A percentile compares a stretch with the other conserved stretches of the same genome.
These are phyloP conservation scores for Argya squamiceps DNA, from an alignment of 2,797 vertebrate species.

Conservation along the genomic window DNA sequence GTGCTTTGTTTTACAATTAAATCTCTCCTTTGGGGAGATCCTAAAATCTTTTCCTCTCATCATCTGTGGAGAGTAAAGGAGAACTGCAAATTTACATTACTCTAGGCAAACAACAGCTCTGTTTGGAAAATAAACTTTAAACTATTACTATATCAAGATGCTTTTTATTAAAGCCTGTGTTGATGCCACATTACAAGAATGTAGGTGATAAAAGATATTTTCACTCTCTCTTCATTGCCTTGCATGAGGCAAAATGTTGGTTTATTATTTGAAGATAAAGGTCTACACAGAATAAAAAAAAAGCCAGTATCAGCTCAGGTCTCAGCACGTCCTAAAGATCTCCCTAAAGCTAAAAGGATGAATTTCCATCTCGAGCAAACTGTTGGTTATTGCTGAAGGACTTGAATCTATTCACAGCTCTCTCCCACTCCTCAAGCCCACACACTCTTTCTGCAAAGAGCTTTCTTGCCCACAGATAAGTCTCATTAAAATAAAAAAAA, in stretches of 20 bases:
- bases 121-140: constrained; percentile 43
- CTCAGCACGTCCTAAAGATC: not conserved
- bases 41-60: not conserved
- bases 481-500: not conserved
- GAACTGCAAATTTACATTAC: constrained; percentile 25
- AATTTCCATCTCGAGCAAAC: not conserved
- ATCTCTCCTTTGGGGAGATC: not conserved
- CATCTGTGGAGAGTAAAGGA: not conserved
- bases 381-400: not conserved
- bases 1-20: constrained; percentile 43
- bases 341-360: not conserved
- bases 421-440: constrained; percentile 32
- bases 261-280: constrained; percentile 2
- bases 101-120: not conserved
- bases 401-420: not conserved
- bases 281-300: not conserved
- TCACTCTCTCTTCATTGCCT: not conserved
- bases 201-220: not conserved
- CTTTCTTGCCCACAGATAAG: not conserved
- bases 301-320: not conserved
- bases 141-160: not conserved
- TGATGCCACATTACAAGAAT: not conserved
- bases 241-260: not conserved
- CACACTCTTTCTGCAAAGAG: not conserved
- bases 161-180: not conserved